Base-by-base conservation (phyloP, 2,888 invertebrate species). In the Seira musarum region DNA sequence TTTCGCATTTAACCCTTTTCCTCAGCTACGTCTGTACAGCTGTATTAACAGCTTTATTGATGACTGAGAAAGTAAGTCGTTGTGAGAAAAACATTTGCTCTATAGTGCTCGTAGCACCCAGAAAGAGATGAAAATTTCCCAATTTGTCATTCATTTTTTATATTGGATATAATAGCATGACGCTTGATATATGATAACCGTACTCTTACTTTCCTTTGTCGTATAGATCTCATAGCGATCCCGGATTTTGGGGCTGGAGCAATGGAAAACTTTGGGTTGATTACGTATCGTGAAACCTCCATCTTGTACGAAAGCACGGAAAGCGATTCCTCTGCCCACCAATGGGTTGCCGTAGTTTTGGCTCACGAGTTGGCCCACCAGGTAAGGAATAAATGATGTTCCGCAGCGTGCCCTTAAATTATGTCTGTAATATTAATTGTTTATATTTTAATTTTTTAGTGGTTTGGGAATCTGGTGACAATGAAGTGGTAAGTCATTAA, bases 381-480 rank as follows among this genome's bases (percentile, higher is more conserved):
- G 90, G 93, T 93, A 88, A 79, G n/a, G n/a, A n/a, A n/a, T n/a
- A n/a, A n/a, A n/a, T 8, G 57, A 30, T 69, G 53, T 53, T n/a
- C 6, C 24, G 24, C n/a, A 63, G 3, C 0, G 24, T 5, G 61
- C 25, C 25, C 22, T 61, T 24, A 15, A 21, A 30, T 64, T 64
- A 64, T 17, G 22, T 19, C n/a, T 19, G 6, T 64, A 64, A 10
- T 13, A 46, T 46, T 13, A n/a, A 21, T 74, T n/a, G 24, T 22
- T 61, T 40, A 6, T 64, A 25, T 40, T 30, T 24, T 17, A 46
- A 22, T 57, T 68, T 66, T 72, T 80, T 76, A 91, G 90, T 96
- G 95, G 95, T 95, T 95, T 88, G 95, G 95, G 61, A 97, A 97
- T 86, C 91, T 98, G 19, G 96, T 97, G 0, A 97, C 97, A 0